phyloP scores from a whole-genome alignment of 2,113 vertebrate species.

The Dryoscopus gambensis region DNA sequence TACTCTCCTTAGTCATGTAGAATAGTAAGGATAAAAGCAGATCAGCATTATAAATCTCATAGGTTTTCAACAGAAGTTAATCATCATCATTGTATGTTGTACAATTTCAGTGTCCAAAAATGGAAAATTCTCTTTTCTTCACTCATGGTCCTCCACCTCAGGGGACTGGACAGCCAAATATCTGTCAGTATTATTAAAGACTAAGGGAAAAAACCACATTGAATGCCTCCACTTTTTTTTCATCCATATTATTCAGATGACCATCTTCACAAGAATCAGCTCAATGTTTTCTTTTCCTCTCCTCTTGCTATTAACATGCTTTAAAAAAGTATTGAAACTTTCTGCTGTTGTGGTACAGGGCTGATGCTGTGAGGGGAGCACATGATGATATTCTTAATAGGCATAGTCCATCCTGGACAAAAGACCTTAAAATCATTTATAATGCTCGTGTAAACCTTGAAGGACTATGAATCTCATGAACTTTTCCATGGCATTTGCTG shows the following conservation, averaged over 20 bases:
- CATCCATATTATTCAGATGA: neutral
- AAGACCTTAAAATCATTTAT: neutral
- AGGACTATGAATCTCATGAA: neutral
- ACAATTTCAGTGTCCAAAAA: neutral
- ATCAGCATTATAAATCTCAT: neutral
- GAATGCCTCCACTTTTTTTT: neutral
- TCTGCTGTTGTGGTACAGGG: neutral
- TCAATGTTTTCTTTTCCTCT: neutral
- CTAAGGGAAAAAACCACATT: neutral
- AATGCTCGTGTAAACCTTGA: neutral
- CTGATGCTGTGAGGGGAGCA: neutral
- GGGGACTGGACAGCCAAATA: neutral
- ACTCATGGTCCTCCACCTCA: neutral
- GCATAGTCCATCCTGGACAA: neutral
- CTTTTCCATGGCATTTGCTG: neutral
- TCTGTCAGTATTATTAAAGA: neutral
- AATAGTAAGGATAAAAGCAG: neutral
- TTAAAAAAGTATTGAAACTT: neutral
- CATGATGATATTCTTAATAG: neutral
- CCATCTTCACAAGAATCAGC: neutral
- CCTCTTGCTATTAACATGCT: neutral
- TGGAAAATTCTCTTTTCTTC: neutral
- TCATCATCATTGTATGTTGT: neutral
- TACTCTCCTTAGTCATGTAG: fast-evolving
- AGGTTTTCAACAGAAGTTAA: neutral